phyloP scores from a whole-genome alignment of 2,113 vertebrate genomes.

The Tonatia bakeri region DNA sequence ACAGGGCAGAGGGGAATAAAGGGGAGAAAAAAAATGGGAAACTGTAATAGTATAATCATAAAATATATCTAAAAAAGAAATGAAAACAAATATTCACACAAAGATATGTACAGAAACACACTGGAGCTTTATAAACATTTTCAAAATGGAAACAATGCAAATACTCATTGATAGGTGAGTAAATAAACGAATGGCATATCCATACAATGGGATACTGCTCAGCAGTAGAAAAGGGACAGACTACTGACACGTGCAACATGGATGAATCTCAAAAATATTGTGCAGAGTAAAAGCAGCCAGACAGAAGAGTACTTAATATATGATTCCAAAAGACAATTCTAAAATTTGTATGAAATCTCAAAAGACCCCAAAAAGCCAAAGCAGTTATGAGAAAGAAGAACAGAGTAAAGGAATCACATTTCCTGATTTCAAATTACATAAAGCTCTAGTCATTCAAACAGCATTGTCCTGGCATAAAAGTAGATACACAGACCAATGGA shows the following conservation, averaged over 20 bases:
- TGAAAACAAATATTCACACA: neutral
- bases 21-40: no score
- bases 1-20: no score
- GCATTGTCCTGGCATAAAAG: neutral
- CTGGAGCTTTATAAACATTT: neutral
- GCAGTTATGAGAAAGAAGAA: neutral
- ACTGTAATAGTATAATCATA: no score
- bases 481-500: neutral
- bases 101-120: neutral
- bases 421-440: neutral
- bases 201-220: neutral
- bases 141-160: neutral
- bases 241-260: neutral
- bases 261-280: neutral
- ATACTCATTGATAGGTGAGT: neutral
- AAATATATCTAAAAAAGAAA: neutral
- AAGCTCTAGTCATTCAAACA: neutral
- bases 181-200: neutral
- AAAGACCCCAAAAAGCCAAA: neutral
- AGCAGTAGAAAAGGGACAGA: neutral
- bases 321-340: neutral
- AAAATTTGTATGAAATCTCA: neutral
- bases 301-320: neutral
- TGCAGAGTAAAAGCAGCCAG: neutral
- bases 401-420: no score